Percentiles rank a stretch among this genome's conserved stretches.
phyloP scores from a whole-genome alignment of 2,888 invertebrate species.

The Caenorhabditis macrosperma region DNA sequence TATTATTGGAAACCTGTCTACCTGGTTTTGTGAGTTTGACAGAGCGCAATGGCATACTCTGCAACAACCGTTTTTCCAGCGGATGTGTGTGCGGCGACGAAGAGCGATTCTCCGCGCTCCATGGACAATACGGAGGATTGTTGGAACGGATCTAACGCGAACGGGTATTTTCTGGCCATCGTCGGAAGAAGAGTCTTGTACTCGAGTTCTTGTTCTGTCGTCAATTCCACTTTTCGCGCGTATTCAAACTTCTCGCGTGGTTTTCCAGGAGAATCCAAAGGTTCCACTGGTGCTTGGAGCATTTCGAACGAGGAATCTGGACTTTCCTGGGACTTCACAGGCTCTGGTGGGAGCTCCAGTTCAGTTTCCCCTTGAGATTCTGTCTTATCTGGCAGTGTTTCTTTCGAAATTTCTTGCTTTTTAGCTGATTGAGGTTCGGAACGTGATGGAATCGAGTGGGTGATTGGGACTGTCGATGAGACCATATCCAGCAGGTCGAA shows the following conservation, averaged over 20 bases:
- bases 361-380: not conserved
- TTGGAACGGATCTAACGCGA: constrained; percentile 96
- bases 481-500: constrained; percentile 61
- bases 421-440: not conserved
- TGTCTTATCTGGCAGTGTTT: not conserved
- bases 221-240: constrained; percentile 54
- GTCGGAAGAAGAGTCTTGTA: constrained; percentile 54
- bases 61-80: constrained; percentile 98
- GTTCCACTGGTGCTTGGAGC: not conserved
- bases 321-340: not conserved
- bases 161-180: constrained; percentile 83
- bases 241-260: constrained; percentile 48
- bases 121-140: constrained; percentile 95
- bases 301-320: not conserved
- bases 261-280: not conserved
- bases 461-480: not conserved
- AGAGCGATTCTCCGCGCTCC: constrained; percentile 92
- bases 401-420: not conserved
- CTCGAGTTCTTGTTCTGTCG: constrained; percentile 49
- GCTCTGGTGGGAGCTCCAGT: not conserved
- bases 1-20: constrained; percentile 8
- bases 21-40: constrained; percentile 84
- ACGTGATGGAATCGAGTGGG: not conserved
- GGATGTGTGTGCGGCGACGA: constrained; percentile 99
- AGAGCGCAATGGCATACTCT: constrained; percentile 97